These are phyloP conservation scores for Eurystomus glaucurus DNA, from an alignment of 2,797 vertebrate genomes.

Conservation along the genomic window DNA sequence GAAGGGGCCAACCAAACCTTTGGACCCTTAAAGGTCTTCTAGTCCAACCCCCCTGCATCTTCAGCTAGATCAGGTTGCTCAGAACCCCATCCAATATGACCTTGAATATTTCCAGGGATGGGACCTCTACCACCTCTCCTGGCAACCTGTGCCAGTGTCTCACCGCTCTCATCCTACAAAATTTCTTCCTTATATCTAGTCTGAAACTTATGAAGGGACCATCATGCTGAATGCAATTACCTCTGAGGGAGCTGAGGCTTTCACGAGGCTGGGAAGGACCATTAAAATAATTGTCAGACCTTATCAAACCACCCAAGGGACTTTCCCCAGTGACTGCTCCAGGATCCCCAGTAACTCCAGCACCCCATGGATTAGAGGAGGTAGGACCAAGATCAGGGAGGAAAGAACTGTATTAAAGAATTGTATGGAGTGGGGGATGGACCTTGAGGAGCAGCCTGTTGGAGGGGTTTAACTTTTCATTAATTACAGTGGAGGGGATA, in stretches of 20 bases:
- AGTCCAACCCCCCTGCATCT: background rate
- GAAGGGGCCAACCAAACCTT: background rate
- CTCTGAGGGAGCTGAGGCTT: background rate
- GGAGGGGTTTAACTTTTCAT: background rate
- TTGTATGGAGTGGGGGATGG: too few relatives aligned
- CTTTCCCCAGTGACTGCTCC: background rate
- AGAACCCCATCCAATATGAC: accelerated
- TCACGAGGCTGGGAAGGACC: background rate
- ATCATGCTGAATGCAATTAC: background rate
- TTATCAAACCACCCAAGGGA: background rate
- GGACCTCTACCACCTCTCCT: background rate
- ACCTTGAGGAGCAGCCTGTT: background rate
- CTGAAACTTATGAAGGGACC: background rate
- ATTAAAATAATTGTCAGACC: accelerated
- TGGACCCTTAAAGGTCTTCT: background rate
- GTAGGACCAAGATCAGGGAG: background rate
- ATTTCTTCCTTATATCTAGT: background rate
- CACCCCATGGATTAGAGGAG: background rate
- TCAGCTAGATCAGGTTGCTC: background rate
- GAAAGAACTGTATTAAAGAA: background rate
- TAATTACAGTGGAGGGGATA: background rate
- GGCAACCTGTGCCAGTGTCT: background rate
- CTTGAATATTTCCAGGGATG: background rate
- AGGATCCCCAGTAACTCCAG: background rate
- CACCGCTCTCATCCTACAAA: accelerated